phyloP scores from a whole-genome alignment of 2,888 invertebrate species.

The Andrena bicolor region DNA sequence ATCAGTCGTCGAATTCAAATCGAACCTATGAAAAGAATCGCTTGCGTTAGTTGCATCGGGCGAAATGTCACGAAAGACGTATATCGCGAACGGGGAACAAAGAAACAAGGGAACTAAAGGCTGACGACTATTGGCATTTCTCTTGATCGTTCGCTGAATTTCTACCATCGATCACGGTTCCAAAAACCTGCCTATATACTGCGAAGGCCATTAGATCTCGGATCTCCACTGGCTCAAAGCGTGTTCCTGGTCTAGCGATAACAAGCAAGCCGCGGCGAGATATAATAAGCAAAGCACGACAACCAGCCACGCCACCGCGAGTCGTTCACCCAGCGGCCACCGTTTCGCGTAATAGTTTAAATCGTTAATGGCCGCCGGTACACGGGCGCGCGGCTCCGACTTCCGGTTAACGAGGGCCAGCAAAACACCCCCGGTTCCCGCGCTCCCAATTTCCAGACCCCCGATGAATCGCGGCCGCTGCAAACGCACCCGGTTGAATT shows the following conservation, averaged over 20 bases:
- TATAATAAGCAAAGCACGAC: constrained; percentile 29
- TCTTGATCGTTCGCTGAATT: background rate
- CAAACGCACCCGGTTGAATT: constrained; percentile 39
- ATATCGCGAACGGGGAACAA: too few relatives aligned
- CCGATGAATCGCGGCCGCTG: constrained; percentile 26
- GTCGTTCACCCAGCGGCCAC: constrained; percentile 31
- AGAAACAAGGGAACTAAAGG: too few relatives aligned
- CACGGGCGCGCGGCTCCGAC: background rate
- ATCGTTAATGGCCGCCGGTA: constrained; percentile 33
- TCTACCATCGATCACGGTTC: background rate
- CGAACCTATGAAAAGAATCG: background rate
- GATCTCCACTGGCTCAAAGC: constrained; percentile 16
- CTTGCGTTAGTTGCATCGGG: background rate
- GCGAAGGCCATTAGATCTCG: background rate
- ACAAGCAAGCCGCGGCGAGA: constrained; percentile 21
- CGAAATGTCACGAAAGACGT: too few relatives aligned
- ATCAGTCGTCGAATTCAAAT: background rate
- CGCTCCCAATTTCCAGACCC: background rate
- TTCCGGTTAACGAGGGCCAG: constrained; percentile 32
- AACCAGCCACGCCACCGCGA: background rate
- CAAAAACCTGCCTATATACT: background rate
- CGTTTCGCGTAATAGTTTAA: constrained; percentile 49
- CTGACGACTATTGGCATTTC: background rate
- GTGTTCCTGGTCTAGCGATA: constrained; percentile 5
- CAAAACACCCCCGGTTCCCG: background rate